phyloP scores from a whole-genome alignment of 2,888 invertebrate species.

The Trichopria drosophilae region DNA sequence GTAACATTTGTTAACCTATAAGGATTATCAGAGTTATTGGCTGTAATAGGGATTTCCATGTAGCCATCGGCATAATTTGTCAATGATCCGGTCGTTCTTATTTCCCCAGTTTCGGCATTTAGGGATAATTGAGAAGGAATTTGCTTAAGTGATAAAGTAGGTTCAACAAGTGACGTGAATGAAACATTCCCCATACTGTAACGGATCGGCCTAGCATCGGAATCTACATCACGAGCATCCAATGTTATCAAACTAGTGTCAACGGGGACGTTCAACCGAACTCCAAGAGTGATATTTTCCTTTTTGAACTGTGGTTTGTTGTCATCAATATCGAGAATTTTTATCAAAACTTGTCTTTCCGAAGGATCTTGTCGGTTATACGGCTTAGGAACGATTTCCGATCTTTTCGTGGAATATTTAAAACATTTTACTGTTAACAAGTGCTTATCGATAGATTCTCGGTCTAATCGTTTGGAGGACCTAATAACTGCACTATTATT shows the following conservation, averaged over 20 bases:
- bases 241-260: constrained; percentile 72
- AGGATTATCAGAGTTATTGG: constrained; percentile 65
- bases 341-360: constrained; percentile 68
- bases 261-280: constrained; percentile 73
- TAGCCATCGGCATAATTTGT: constrained; percentile 52
- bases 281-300: constrained; percentile 70
- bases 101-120: constrained; percentile 71
- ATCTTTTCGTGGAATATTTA: constrained; percentile 58
- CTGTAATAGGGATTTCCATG: constrained; percentile 59
- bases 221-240: constrained; percentile 70
- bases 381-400: constrained; percentile 58
- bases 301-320: constrained; percentile 71
- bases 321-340: constrained; percentile 73
- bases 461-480: constrained; percentile 67
- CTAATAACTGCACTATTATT: constrained; percentile 69
- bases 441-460: constrained; percentile 65
- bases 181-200: constrained; percentile 69
- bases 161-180: constrained; percentile 69
- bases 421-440: constrained; percentile 72
- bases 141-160: constrained; percentile 58
- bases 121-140: constrained; percentile 62
- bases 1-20: constrained; percentile 63
- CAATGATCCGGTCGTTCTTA: constrained; percentile 63
- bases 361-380: constrained; percentile 73
- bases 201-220: constrained; percentile 67